Conservation (phyloP, 2,113 vertebrate species). For the Melanerpes aurifrons region DNA sequence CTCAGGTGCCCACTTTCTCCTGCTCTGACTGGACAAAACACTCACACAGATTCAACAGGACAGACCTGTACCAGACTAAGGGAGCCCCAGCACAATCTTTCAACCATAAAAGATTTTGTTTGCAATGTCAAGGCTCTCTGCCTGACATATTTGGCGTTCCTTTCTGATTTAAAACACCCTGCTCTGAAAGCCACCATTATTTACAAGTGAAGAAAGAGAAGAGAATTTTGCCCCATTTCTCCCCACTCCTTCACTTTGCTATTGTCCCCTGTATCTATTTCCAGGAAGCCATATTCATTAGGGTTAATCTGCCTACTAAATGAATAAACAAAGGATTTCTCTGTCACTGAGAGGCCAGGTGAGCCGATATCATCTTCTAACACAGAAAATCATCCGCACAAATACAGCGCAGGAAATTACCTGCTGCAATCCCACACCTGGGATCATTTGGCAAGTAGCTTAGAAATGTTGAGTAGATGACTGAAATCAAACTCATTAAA, state of each 20-base stretch:
- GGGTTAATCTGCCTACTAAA: conserved; percentile 90
- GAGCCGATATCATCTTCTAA: conserved; percentile 92
- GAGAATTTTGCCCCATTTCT: conserved; percentile 80
- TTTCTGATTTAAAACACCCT: conserved; percentile 85
- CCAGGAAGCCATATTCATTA: conserved; percentile 89
- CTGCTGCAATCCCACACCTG: conserved; percentile 91
- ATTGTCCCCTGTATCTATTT: conserved; percentile 88
- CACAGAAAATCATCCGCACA: conserved; percentile 86
- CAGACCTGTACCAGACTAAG: not conserved
- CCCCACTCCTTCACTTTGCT: conserved; percentile 67
- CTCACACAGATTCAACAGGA: not conserved
- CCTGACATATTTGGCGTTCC: conserved; percentile 91
- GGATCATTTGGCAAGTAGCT: conserved; percentile 72
- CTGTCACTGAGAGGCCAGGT: conserved; percentile 91
- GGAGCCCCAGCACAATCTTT: not conserved
- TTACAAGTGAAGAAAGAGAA: conserved; percentile 97
- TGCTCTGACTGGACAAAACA: not conserved
- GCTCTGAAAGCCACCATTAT: conserved; percentile 89
- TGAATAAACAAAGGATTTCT: conserved; percentile 97
- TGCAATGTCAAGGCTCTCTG: conserved; percentile 75
- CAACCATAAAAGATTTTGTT: conserved; percentile 44
- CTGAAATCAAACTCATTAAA: conserved; percentile 53
- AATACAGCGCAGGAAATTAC: conserved; percentile 89
- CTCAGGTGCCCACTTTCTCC: not conserved
- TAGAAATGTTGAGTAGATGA: conserved; percentile 69